Base-by-base conservation (phyloP, 2,888 invertebrate species). In the Athalia cordata region DNA sequence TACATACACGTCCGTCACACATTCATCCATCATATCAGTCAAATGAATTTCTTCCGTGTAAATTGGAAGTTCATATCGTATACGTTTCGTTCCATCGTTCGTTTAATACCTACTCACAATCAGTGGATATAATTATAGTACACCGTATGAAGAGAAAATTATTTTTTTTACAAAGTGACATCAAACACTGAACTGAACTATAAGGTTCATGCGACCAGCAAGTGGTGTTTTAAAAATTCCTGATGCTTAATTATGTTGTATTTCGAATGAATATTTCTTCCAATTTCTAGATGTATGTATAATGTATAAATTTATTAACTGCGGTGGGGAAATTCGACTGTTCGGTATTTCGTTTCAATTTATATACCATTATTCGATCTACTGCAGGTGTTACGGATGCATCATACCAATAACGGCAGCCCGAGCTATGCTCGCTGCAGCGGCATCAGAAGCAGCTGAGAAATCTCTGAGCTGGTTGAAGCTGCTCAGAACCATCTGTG, bases 401-500 rank as follows among this genome's bases (percentile, higher is more conserved):
- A 70, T 45, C 13, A 57, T 29, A 45, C 57, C 49, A 13, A 50
- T 50, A 67, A 64, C 62, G 9, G 70, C 70, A 11, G 43, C 9
- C n/a, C n/a, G 52, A 29, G 70, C 13, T 8, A 5, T 29, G 15
- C 55, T 11, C 13, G 43, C 65, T 7, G 8, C 8, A 72, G 59
- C 45, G 5, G 59, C 72, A 61, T 61, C 29, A 29, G 29, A 29
- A 29, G 29, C 29, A 47, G 59, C 72, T 45, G 59, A 61, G 59
- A 59, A 72, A 57, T 72, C 59, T 57, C 55, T 29, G 75, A 45
- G 50, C 45, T 45, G 8, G 11, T 49, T 50, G 52, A 43, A 52
- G 50, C 9, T 49, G 75, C 43, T 61, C 75, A 50, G 9, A 43
- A 75, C 72, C 72, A 72, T 72, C 59, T 72, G 59, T 59, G 72